Conservation (phyloP, 1,140 invertebrate species). For the Planococcus citri region DNA sequence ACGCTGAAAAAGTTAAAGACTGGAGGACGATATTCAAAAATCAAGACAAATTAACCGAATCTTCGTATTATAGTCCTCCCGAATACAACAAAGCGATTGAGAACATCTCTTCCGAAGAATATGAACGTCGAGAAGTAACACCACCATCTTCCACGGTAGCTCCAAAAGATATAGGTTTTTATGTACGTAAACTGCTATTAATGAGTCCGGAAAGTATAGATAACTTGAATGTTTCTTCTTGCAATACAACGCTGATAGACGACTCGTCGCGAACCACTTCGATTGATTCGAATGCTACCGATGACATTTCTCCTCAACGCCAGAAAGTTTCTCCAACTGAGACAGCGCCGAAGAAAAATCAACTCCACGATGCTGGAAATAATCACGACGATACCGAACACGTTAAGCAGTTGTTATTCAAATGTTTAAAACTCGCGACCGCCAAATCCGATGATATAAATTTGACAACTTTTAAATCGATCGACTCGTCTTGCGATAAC, state of each 20-base stretch:
- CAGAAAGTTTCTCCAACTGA: not conserved
- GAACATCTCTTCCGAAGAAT: not conserved
- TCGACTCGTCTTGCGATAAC: not conserved
- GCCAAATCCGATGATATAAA: not conserved
- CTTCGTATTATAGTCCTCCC: not conserved
- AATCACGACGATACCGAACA: not conserved
- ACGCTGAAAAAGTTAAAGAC: not conserved
- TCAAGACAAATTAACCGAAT: not conserved
- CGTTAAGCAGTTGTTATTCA: not conserved
- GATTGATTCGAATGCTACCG: not conserved
- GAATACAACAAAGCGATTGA: not conserved
- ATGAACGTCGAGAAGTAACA: no score
- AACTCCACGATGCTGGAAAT: not conserved
- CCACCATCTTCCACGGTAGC: no score
- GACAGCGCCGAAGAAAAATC: not conserved
- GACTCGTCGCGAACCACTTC: not conserved
- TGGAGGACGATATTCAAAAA: not conserved
- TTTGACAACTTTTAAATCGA: not conserved
- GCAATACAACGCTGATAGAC: not conserved
- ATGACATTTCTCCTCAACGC: not conserved
- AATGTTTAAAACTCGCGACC: not conserved
- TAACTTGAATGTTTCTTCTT: not conserved
- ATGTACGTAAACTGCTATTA: not conserved
- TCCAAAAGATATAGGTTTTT: not conserved
- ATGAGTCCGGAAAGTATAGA: conserved; percentile 10